A percentile compares a stretch with the other conserved stretches of the same genome.
Conservation (phyloP, 2,888 invertebrate species). For the Stenurella melanura region DNA sequence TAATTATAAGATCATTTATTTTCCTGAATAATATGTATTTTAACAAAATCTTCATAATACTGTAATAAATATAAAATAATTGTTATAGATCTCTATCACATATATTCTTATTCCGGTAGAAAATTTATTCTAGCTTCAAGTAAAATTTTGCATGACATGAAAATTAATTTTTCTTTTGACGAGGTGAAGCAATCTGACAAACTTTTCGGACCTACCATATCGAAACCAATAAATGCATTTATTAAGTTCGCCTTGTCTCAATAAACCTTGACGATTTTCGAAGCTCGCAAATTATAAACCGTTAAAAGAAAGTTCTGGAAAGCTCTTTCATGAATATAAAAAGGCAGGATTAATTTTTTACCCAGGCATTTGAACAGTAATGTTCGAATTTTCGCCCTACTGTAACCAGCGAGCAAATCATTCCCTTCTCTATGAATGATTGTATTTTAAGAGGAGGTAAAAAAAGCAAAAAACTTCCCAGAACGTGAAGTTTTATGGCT, state of each 20-base stretch:
- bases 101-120: too few relatives aligned
- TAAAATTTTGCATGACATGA: too few relatives aligned
- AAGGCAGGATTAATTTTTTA: conserved; percentile 28
- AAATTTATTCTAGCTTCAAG: too few relatives aligned
- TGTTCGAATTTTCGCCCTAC: conserved; percentile 17
- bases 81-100: too few relatives aligned
- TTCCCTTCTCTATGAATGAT: not conserved
- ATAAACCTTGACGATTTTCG: not conserved
- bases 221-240: not conserved
- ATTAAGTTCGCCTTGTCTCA: not conserved
- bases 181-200: too few relatives aligned
- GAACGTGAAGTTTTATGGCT: conserved; percentile 49
- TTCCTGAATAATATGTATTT: too few relatives aligned
- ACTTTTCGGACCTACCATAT: too few relatives aligned
- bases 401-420: conserved; percentile 27
- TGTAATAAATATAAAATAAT: too few relatives aligned
- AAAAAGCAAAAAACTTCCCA: conserved; percentile 45
- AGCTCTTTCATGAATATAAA: not conserved
- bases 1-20: too few relatives aligned
- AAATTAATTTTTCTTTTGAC: too few relatives aligned
- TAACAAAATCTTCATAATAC: too few relatives aligned
- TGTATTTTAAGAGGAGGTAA: conserved; percentile 7
- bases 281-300: conserved; percentile 14
- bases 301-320: conserved; percentile 8
- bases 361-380: conserved; percentile 26